Conservation (phyloP, 92 coral and sea anemone species). For the Paramuricea clavata region DNA sequence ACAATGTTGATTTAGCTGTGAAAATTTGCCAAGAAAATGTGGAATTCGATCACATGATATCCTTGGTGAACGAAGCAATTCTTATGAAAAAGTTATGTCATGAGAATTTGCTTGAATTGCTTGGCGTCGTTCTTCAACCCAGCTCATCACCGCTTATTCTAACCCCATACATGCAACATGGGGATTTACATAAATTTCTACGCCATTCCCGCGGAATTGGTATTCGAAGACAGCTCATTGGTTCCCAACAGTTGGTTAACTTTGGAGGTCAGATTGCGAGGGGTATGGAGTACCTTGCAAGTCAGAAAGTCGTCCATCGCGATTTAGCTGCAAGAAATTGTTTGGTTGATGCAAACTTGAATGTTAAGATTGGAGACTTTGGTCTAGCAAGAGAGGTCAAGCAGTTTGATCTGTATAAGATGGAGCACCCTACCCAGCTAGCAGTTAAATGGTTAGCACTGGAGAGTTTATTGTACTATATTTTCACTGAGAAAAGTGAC, state of each 20-base stretch:
- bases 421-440: constrained; percentile 36
- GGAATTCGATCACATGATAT: constrained; percentile 29
- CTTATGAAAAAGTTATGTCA: constrained; percentile 21
- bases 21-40: constrained; percentile 37
- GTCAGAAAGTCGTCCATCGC: constrained; percentile 48
- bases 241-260: constrained; percentile 32
- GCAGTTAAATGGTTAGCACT: constrained; percentile 49
- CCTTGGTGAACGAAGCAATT: constrained; percentile 40
- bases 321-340: constrained; percentile 50
- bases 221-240: constrained; percentile 41
- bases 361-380: constrained; percentile 36
- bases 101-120: constrained; percentile 3
- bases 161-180: constrained; percentile 32
- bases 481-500: constrained; percentile 44
- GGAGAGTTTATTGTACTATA: constrained; percentile 40
- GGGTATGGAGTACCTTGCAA: constrained; percentile 48
- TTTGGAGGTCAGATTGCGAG: constrained; percentile 38
- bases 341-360: constrained; percentile 24
- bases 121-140: constrained; percentile 38
- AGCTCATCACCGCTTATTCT: constrained; percentile 24
- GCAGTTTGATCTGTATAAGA: constrained; percentile 30
- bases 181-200: constrained; percentile 39
- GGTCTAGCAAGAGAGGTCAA: constrained; percentile 35
- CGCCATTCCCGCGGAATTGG: constrained; percentile 51
- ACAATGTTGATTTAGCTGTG: constrained; percentile 28